phyloP scores from a whole-genome alignment of 2,888 invertebrate genomes.

The Phalangium opilio region DNA sequence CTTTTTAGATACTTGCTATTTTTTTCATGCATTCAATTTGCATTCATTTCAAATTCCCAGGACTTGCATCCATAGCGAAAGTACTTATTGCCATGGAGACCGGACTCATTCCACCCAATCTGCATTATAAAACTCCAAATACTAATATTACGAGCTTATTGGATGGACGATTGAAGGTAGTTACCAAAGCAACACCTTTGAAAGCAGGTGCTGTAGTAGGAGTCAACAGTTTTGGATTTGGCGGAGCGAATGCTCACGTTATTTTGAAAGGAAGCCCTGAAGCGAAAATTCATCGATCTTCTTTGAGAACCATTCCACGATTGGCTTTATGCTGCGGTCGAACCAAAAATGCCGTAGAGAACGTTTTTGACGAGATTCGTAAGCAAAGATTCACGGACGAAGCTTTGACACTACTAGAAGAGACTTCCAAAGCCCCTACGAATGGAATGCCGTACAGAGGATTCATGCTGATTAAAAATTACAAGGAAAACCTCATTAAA shows the following conservation, averaged over 20 bases:
- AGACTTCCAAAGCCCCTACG: conserved; percentile 52
- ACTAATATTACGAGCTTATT: conserved; percentile 73
- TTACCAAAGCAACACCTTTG: conserved; percentile 65
- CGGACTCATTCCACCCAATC: conserved; percentile 73
- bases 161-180: conserved; percentile 81
- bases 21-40: too few species aligned
- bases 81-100: conserved; percentile 82
- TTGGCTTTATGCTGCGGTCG: conserved; percentile 67
- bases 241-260: conserved; percentile 89
- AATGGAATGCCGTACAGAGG: conserved; percentile 67
- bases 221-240: conserved; percentile 95
- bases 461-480: conserved; percentile 41
- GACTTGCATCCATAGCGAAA: conserved; percentile 82
- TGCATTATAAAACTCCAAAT: conserved; percentile 77
- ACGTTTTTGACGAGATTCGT: conserved; percentile 26
- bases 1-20: too few species aligned
- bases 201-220: conserved; percentile 71
- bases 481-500: too few species aligned
- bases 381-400: conserved; percentile 46
- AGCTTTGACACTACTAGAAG: conserved; percentile 57
- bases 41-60: too few species aligned
- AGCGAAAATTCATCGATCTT: conserved; percentile 6
- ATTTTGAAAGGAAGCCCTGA: conserved; percentile 57
- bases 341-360: conserved; percentile 54
- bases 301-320: conserved; percentile 41